Evolutionary conservation across 2,888 invertebrate species (phyloP), one percentile per base, ranked within the genome.

Genomic region (Priocnemis perturbator): DNA sequence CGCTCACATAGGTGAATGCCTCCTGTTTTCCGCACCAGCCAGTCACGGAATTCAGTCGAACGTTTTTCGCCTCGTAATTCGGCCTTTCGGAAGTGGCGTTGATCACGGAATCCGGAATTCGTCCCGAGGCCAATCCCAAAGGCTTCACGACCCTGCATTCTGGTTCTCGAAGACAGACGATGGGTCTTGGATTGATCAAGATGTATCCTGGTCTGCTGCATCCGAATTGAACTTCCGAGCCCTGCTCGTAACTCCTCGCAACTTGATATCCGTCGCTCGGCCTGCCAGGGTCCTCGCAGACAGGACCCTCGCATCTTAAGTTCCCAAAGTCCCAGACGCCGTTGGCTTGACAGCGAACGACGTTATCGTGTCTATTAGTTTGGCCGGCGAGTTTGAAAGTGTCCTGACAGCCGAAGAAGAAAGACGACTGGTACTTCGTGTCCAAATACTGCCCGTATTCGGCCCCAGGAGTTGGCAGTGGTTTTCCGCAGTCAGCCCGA

Each of bases 301-400:
- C 98, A 2, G 98, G 98, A 20, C 98, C 98, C 91, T 98, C 98
- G 86, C 99, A 99, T 63, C 97, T 91, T 60, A 99, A 91, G 86
- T 97, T 97, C 30, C 98, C 98, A 87, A 98, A 98, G 90, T 98
- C 98, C 99, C 99, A 99, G 71, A 96, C 94, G 1, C 97, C 97
- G 85, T 97, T 97, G 0, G 94, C 94, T 90, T 95, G 95, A 89
- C 98, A 98, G 73, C 91, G 92, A 0, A 99, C 98, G 14, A 96
- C 95, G 86, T 97, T 97, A 84, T 98, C 97, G 79, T 97, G 95
- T 81, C 95, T 94, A 75, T 94, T 95, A 0, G 97, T 97, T 90
- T 98, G 97, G 1, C 98, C 98, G 20, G 96, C 97, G 17, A 97
- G 91, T 86, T 97, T 97, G 87, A 98, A 98, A 0, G 98, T 98